phyloP scores from a whole-genome alignment of 2,888 invertebrate species.

The Hirtodrosophila trivittata region DNA sequence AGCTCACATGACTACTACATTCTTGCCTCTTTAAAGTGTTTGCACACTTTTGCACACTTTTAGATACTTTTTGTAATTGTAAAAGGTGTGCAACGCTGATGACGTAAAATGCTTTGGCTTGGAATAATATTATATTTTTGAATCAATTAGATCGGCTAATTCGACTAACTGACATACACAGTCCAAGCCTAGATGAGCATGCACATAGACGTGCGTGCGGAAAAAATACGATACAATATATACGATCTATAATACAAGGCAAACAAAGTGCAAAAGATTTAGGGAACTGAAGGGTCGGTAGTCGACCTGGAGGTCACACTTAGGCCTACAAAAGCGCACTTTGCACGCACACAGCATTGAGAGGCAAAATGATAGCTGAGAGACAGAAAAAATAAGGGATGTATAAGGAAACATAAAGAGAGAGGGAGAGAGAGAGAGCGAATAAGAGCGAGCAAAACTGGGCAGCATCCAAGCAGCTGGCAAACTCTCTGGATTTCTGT shows the following conservation, averaged over 20 bases:
- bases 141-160: too few relatives aligned
- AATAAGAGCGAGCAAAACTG: conserved; percentile 15
- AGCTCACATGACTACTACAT: too few relatives aligned
- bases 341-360: background rate
- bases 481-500: conserved; percentile 37
- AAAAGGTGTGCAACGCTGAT: too few relatives aligned
- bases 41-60: too few relatives aligned
- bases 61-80: too few relatives aligned
- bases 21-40: too few relatives aligned
- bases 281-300: background rate
- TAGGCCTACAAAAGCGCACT: conserved; percentile 1
- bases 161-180: too few relatives aligned
- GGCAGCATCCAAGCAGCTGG: conserved; percentile 43
- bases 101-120: too few relatives aligned
- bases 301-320: conserved; percentile 10
- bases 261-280: conserved; percentile 53
- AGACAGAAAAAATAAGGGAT: background rate
- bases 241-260: conserved; percentile 50
- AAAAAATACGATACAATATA: background rate
- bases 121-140: too few relatives aligned
- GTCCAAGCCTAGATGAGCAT: conserved; percentile 24
- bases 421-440: conserved; percentile 3
- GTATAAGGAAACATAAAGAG: background rate
- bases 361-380: conserved; percentile 6
- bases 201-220: conserved; percentile 6